A percentile compares a stretch with the other conserved stretches of the same genome.
These are phyloP conservation scores for Cepphus grylle DNA, from an alignment of 2,113 vertebrate species.

Conservation along the genomic window DNA sequence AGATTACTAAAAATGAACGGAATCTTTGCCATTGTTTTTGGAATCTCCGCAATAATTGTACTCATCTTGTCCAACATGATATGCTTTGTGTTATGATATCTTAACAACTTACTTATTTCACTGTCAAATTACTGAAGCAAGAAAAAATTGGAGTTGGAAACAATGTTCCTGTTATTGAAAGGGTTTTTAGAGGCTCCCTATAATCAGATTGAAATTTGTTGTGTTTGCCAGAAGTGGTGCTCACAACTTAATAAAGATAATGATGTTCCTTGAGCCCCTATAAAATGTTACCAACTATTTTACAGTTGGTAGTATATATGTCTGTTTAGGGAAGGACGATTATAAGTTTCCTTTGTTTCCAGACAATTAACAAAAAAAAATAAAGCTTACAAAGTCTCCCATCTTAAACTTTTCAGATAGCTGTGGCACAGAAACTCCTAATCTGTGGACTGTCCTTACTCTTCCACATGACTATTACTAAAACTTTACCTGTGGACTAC, in stretches of 20 bases:
- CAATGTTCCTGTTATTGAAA: not conserved
- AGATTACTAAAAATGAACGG: not conserved
- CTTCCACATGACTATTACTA: conserved; percentile 87
- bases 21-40: not conserved
- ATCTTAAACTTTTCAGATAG: conserved; percentile 73
- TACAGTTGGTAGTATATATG: not conserved
- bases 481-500: conserved; percentile 84
- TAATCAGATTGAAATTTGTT: not conserved
- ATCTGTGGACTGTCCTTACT: conserved; percentile 87
- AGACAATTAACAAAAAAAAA: not conserved
- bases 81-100: not conserved
- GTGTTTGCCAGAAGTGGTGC: not conserved
- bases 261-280: not conserved
- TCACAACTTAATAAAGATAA: not conserved
- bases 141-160: not conserved
- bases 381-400: not conserved
- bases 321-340: not conserved
- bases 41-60: not conserved
- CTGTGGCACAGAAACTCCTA: conserved; percentile 87
- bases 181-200: not conserved
- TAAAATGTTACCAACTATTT: not conserved
- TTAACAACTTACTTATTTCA: not conserved
- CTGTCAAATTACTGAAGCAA: not conserved
- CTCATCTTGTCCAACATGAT: not conserved
- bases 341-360: not conserved